Percentiles rank a stretch among this genome's conserved stretches.
Evolutionary conservation across 2,113 vertebrate genomes (phyloP).

Genomic region (Anser brachyrhynchus): DNA sequence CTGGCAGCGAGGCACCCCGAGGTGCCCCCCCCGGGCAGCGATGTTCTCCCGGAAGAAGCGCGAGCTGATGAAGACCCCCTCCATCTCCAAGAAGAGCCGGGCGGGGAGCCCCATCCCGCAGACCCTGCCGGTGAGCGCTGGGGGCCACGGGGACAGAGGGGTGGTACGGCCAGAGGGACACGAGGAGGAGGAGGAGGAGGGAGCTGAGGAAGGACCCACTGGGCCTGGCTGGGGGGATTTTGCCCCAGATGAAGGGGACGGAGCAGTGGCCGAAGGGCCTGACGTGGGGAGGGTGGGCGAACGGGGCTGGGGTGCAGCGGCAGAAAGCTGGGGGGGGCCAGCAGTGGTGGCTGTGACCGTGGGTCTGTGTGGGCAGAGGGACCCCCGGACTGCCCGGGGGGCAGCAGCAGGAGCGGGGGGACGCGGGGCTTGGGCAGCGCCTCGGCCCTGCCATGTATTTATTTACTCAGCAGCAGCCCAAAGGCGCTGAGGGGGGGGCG

Average conservation of each 20-base stretch:
- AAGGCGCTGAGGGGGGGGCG: not conserved
- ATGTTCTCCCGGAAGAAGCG: conserved; percentile 95
- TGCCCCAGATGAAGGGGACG: not conserved
- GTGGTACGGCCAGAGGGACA: not conserved
- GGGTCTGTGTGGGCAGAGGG: not conserved
- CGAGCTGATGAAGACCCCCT: conserved; percentile 93
- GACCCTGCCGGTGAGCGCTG: conserved; percentile 81
- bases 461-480: not conserved
- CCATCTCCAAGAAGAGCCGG: conserved; percentile 94
- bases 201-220: not conserved
- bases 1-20: not conserved
- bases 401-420: fast-evolving
- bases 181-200: not conserved
- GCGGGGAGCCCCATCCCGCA: conserved; percentile 89
- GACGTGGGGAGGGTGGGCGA: fast-evolving
- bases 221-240: not conserved
- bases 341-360: fast-evolving
- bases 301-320: fast-evolving
- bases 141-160: not conserved
- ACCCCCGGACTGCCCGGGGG: not conserved
- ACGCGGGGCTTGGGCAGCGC: fast-evolving
- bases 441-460: not conserved
- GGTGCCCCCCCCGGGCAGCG: not conserved
- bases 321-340: not conserved
- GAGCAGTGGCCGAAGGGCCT: not conserved